Evolutionary conservation across 2,888 invertebrate genomes (phyloP).

Genomic region (Craniophora ligustri): DNA sequence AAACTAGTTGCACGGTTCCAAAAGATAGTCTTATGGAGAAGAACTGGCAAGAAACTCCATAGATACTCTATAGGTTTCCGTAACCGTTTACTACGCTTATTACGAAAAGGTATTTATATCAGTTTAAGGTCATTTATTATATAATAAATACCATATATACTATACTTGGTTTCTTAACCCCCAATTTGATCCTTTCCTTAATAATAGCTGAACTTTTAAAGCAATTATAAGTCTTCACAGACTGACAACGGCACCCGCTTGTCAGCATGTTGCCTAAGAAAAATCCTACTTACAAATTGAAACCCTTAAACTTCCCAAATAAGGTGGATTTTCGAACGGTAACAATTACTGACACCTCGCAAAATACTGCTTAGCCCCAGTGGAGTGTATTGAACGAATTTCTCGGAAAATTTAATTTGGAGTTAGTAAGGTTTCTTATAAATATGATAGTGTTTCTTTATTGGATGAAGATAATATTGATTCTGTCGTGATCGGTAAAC

Average conservation of each 20-base stretch:
- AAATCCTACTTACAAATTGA: conserved; percentile 3
- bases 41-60: too few species aligned
- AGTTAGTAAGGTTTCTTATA: conserved; percentile 41
- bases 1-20: too few species aligned
- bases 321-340: conserved; percentile 10
- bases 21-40: too few species aligned
- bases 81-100: too few species aligned
- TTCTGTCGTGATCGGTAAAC: not conserved
- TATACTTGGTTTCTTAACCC: conserved; percentile 11
- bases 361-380: conserved; percentile 21
- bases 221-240: conserved; percentile 52
- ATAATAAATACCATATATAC: not conserved
- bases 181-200: conserved; percentile 32
- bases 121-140: too few species aligned
- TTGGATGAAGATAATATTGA: not conserved
- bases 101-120: too few species aligned
- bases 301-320: not conserved
- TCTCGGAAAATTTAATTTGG: conserved; percentile 41
- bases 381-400: conserved; percentile 27
- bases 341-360: not conserved
- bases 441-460: conserved; percentile 13
- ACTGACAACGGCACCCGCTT: conserved; percentile 32
- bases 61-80: too few species aligned
- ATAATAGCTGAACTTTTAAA: conserved; percentile 50
- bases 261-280: conserved; percentile 7